These are phyloP conservation scores for Peromyscus aztecus DNA, from an alignment of 2,797 vertebrate species.

Conservation along the genomic window DNA sequence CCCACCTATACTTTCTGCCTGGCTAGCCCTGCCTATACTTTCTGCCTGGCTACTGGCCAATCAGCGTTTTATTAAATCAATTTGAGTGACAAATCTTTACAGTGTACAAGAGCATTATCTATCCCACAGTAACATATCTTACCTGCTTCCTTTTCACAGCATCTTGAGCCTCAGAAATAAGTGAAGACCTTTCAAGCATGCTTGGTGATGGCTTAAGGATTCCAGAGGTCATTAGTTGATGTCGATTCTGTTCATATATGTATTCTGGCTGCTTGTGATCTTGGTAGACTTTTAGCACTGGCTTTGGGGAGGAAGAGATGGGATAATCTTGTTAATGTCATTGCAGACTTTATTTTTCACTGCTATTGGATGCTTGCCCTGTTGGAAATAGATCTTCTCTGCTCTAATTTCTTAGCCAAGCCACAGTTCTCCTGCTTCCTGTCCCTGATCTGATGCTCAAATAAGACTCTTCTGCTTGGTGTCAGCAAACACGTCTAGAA, in stretches of 20 bases:
- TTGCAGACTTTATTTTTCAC: slow-evolving; percentile 42
- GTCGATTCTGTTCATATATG: slow-evolving; percentile 84
- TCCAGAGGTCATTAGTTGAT: slow-evolving; percentile 84
- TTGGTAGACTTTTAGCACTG: slow-evolving; percentile 89
- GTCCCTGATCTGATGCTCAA: background rate
- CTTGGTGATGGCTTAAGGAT: slow-evolving; percentile 77
- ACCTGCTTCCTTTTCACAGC: slow-evolving; percentile 87
- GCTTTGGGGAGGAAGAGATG: slow-evolving; percentile 83
- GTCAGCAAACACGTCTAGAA: background rate
- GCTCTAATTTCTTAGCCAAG: background rate
- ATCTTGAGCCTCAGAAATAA: slow-evolving; percentile 77
- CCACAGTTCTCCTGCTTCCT: background rate
- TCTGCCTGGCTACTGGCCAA: too few relatives aligned
- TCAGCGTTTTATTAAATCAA: too few relatives aligned
- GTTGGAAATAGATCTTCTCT: slow-evolving; percentile 26
- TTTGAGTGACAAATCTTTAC: too few relatives aligned
- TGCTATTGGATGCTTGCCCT: slow-evolving; percentile 10
- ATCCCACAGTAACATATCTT: background rate
- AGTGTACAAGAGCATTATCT: too few relatives aligned
- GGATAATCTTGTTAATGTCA: slow-evolving; percentile 29
- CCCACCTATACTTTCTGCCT: too few relatives aligned
- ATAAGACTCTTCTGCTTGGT: slow-evolving; percentile 43
- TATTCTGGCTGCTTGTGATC: slow-evolving; percentile 86
- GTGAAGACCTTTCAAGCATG: slow-evolving; percentile 44
- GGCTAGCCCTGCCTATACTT: too few relatives aligned